Evolutionary conservation across 2,113 vertebrate species (phyloP), one percentile per base, ranked within the genome.

Genomic region (Gnathonemus longibarbis): DNA sequence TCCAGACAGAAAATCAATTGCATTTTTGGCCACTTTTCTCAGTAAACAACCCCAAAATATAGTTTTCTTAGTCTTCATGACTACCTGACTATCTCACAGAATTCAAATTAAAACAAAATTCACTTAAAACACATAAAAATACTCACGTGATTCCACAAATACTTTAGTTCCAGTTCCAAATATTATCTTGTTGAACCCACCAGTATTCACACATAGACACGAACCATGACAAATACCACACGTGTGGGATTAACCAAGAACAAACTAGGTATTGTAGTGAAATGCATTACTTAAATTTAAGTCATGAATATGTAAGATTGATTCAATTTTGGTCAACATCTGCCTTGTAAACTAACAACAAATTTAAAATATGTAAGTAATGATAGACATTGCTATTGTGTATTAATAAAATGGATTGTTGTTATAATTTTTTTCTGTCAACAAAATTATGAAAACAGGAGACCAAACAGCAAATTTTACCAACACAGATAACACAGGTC

Each of bases 131-230:
- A 83, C 46, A 27, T 50, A 48, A 15, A 49, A 50, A 49, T 13
- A 86, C 84, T 48, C 45, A 86, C 84, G 1, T 49, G 84, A n/a
- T 9, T 49, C 48, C 45, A 86, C 84, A 24, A 86, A n/a, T 45
- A 86, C 45, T 86, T 86, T 86, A 49, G 84, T 86, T 50, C 84
- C 84, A 86, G 11, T 48, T 42, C 84, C 84, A 50, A 86, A 86
- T 86, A 86, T 5, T n/a, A 31, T 86, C 45, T 50, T 86, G 84
- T 27, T 21, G n/a, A 24, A 0, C 45, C 84, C 84, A 27, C 42
- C 46, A 49, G 70, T 77, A 77, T 49, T 85, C 83, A 85, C 83
- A 85, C 83, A 48, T 5, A 46, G 42, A 24, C 21, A 48, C 42
- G 10, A 46, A n/a, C 42, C 83, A 85, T 46, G 19, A n/a, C 42